Base-by-base conservation (phyloP, 2,888 invertebrate species). In the Parnassius orleans region DNA sequence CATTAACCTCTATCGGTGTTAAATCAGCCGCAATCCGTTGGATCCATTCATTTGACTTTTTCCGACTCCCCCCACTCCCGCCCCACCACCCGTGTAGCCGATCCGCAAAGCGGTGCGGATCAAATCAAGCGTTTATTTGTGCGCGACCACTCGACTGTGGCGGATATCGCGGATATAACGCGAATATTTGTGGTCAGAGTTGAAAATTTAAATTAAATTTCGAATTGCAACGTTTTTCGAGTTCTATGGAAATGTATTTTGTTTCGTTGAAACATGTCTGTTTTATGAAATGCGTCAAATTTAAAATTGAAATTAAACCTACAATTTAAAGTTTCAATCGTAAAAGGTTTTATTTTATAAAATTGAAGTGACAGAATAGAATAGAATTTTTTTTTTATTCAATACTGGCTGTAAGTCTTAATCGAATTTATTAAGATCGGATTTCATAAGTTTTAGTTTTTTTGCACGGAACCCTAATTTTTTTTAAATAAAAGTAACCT, bases 41-140 rank as follows among this genome's bases (percentile, higher is more conserved):
- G 65, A 74, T 74, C 72, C 72, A 74, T 78, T 72, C 69, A 68
- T 68, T 65, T 69, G 71, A 67, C 68, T 67, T 76, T 79, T 77
- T 77, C 69, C 75, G 71, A 73, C 71, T 67, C 72, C 70, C 70
- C 71, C 67, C 55, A 60, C 63, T 67, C 71, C 67, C 66, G 69
- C 72, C 69, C 70, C 11, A 5, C 52, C 52, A 33, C 60, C 7
- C 60, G 43, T 43, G 53, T 41, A 14, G 43, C 41, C 57, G 57
- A 44, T 14, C 62, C 44, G 57, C 64, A 66, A 73, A 73, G 76
- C 77, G 74, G 72, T 69, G 72, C 70, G 72, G 82, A 81, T 83
- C 81, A 83, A 86, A 85, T 84, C 85, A 80, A 74, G 77, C 84
- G 80, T 78, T 79, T 83, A 83, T 86, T 87, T 86, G 86, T 81